A percentile compares a stretch with the other conserved stretches of the same genome.
These are phyloP conservation scores for Gadopsis bispinosus DNA, from an alignment of 2,797 vertebrate species.

Conservation along the genomic window DNA sequence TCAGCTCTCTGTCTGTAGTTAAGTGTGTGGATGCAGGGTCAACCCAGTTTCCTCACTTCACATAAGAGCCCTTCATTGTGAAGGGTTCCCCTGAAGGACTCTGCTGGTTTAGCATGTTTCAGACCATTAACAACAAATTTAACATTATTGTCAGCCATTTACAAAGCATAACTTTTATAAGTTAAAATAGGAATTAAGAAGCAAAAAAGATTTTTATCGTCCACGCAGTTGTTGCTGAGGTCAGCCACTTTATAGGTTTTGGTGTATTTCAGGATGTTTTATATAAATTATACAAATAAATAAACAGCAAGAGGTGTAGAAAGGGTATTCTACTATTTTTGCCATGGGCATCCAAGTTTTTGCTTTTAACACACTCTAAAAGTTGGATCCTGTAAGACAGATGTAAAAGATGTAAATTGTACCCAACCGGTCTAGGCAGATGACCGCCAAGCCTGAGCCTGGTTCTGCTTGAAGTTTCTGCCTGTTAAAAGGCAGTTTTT, in stretches of 20 bases:
- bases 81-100: conserved; percentile 27
- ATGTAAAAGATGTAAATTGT: not conserved
- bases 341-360: not conserved
- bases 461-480: no score
- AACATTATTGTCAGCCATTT: not conserved
- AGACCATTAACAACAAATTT: conserved; percentile 21
- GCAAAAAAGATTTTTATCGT: no score
- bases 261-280: conserved; percentile 4
- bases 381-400: not conserved
- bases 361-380: not conserved
- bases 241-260: not conserved
- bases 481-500: no score
- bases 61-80: conserved; percentile 20
- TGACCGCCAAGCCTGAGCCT: no score
- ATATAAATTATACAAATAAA: no score
- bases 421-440: no score
- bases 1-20: conserved; percentile 50
- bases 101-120: conserved; percentile 20
- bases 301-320: not conserved
- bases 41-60: conserved; percentile 54
- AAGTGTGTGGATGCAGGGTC: conserved; percentile 46
- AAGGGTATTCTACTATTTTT: not conserved
- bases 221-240: not conserved
- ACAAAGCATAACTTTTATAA: not conserved
- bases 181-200: no score